Evolutionary conservation across 2,888 invertebrate genomes (phyloP).

Genomic region (Aquatica leii): DNA sequence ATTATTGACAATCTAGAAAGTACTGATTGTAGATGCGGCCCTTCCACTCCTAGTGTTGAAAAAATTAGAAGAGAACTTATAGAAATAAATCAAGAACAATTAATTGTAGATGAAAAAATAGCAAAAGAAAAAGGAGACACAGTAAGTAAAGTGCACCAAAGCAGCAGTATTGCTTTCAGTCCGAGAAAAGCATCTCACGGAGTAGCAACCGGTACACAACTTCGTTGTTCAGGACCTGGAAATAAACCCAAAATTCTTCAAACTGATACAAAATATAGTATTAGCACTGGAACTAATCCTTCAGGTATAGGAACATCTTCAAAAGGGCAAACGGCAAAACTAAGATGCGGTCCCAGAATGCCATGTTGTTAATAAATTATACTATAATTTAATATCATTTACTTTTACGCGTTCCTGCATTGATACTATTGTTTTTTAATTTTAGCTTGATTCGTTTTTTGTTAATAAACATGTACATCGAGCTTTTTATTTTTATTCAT

Average conservation of each 20-base stretch:
- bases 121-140: neutral
- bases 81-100: conserved; percentile 1
- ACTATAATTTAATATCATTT: too few relatives aligned
- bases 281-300: conserved; percentile 14
- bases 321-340: neutral
- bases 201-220: neutral
- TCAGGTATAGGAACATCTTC: neutral
- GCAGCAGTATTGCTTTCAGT: too few relatives aligned
- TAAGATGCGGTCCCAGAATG: neutral
- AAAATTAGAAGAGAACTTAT: conserved; percentile 14
- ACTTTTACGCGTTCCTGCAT: too few relatives aligned
- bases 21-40: conserved; percentile 1
- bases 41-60: conserved; percentile 15
- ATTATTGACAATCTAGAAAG: conserved; percentile 15
- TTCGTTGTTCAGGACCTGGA: neutral
- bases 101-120: conserved; percentile 17
- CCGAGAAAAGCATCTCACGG: neutral
- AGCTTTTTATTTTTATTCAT: too few relatives aligned
- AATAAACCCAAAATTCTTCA: conserved; percentile 12
- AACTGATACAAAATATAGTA: conserved; percentile 5
- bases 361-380: too few relatives aligned
- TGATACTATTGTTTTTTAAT: too few relatives aligned
- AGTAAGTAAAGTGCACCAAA: too few relatives aligned
- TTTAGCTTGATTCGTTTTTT: too few relatives aligned
- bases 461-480: too few relatives aligned